phyloP scores from a whole-genome alignment of 23 tunicate genomes.

The Aplidium turbinatum region DNA sequence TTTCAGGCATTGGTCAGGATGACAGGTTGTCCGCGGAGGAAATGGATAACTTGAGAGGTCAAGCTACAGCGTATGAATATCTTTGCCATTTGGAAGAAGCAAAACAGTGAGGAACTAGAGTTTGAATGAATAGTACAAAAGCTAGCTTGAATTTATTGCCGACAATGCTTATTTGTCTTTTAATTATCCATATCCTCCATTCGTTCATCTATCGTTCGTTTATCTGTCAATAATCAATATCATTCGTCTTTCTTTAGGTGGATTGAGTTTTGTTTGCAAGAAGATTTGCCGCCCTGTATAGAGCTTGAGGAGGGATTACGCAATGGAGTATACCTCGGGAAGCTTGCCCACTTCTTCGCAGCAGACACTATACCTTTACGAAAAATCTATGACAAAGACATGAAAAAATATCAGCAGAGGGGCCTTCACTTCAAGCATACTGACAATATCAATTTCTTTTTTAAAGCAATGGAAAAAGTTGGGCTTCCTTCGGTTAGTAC shows the following conservation, averaged over 20 bases:
- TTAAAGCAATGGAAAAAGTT: constrained; percentile 84
- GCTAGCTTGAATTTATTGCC: no score
- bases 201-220: no score
- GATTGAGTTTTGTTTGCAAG: constrained; percentile 90
- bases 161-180: no score
- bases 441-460: constrained; percentile 93
- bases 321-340: constrained; percentile 92
- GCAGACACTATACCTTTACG: constrained; percentile 69
- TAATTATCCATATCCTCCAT: no score
- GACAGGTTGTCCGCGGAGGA: constrained; percentile 96
- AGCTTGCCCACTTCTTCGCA: constrained; percentile 87
- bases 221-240: no score
- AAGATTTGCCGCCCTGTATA: constrained; percentile 85
- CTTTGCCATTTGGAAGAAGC: constrained; percentile 99
- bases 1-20: constrained; percentile 74
- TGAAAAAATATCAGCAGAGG: constrained; percentile 78
- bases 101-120: constrained; percentile 56
- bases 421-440: constrained; percentile 98
- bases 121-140: no score
- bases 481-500: constrained; percentile 75
- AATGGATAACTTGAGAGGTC: constrained; percentile 87
- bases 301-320: constrained; percentile 94
- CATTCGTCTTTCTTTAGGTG: constrained; percentile 73
- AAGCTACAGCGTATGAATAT: constrained; percentile 95
- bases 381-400: constrained; percentile 92